Base-by-base conservation (phyloP, 2,888 invertebrate genomes). In the Tiliacea citrago region DNA sequence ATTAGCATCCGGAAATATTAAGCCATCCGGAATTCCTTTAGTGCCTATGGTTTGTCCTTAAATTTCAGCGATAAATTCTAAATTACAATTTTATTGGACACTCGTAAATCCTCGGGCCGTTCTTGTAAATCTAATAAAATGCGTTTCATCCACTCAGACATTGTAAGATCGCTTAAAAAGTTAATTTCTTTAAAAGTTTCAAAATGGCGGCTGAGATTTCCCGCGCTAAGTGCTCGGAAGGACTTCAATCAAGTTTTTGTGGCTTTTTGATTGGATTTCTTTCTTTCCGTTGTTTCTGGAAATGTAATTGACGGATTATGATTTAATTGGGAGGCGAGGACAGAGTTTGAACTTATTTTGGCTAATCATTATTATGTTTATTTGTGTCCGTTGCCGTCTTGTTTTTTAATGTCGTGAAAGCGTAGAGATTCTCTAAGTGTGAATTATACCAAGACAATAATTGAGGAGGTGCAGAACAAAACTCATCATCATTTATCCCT, bases 51-150 rank as follows among this genome's bases (percentile, higher is more conserved):
- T 71, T 51, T 42, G 35, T 47, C 68, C 55, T 81, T 75, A 82
- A 87, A 86, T 81, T 73, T 65, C 35, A 63, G 63, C 73, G 67
- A 75, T 88, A 89, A 86, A 85, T 83, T 62, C 42, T 63, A 70
- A 84, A 89, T 90, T 83, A 86, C 83, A 82, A 83, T 89, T 90
- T 90, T 90, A 90, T 85, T 86, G 75, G 82, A 47, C 82, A 58
- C 79, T 85, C 87, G 89, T 90, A 90, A 91, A 89, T 89, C 84
- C 78, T 61, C 39, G 53, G 75, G 75, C 66, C 68, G 77, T 81
- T 81, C 84, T 82, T 75, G 79, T 70, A 79, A 87, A 89, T 86
- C 85, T 90, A 88, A 90, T 91, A 88, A 89, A 90, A 89, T 80
- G 77, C 79, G 81, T 82, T 87, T 81, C 68, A 86, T 83, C 84